Evolutionary conservation across 2,113 vertebrate species (phyloP), one percentile per base, ranked within the genome.

Genomic region (Pyxicephalus adspersus): DNA sequence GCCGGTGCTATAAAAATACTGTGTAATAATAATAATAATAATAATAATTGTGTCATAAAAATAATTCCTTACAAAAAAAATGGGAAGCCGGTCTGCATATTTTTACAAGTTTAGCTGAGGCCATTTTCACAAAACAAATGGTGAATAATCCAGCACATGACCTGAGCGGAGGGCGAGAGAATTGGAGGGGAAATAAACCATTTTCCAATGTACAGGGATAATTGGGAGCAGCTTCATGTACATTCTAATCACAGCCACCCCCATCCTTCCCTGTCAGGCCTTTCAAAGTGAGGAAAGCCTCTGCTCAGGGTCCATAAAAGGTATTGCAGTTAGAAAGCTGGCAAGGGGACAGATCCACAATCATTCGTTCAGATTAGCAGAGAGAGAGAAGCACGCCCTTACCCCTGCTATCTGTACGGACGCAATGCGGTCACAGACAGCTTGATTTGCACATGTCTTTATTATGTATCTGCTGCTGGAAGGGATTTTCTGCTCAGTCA

Each of bases 281-380:
- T 5, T 31, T 23, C 9, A 74, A 38, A 26, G n/a, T 22, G 22
- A 20, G 11, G 70, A 6, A 25, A 20, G 11, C 73, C 51, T 28
- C 0, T 0, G 0, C 0, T n/a, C 66, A 18, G 1, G 0, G 55
- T 38, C 77, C 70, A 34, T 55, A 54, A 22, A 29, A 81, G 71
- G 84, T 52, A 71, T 25, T 0, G 0, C 60, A 67, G 76, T 29
- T 2, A 4, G 50, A 58, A 50, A 25, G 20, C 70, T 9, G 31
- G 77, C 31, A 25, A 28, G 1, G 22, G 57, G 25, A 23, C 3
- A 0, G 54, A 45, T 26, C 18, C 52, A 22, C 3, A n/a, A 4
- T 15, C 31, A 5, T 51, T 57, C 0, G 58, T 28, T n/a, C 23
- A 51, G 67, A 23, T 3, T 17, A 19, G 45, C 15, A 72, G 38